Conservation (phyloP, 2,797 vertebrate genomes). For the Characodon lateralis region DNA sequence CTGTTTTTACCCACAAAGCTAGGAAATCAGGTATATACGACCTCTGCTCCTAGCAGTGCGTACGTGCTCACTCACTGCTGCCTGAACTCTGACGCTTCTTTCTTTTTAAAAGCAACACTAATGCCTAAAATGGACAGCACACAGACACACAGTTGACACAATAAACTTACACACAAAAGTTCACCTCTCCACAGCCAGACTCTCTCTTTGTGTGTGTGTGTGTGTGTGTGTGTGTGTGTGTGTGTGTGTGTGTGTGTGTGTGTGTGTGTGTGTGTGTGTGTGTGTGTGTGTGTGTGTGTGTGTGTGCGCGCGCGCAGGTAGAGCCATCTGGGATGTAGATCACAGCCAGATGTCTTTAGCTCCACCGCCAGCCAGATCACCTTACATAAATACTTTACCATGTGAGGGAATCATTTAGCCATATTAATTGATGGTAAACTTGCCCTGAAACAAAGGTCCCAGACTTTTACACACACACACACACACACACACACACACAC, state of each 20-base stretch:
- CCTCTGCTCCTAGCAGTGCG: constrained; percentile 48
- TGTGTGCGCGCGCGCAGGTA: constrained; percentile 76
- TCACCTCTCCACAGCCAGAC: constrained; percentile 56
- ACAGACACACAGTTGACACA: constrained; percentile 37
- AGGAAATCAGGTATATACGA: constrained; percentile 61
- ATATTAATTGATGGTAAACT: constrained; percentile 95
- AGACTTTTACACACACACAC: constrained; percentile 41
- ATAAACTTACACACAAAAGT: constrained; percentile 44
- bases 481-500: constrained; percentile 39
- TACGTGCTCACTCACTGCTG: constrained; percentile 38
- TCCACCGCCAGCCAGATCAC: constrained; percentile 80
- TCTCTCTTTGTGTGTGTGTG: constrained; percentile 44
- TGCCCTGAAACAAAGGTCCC: constrained; percentile 84
- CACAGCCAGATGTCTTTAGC: constrained; percentile 83
- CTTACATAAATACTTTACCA: constrained; percentile 92
- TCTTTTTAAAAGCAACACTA: constrained; percentile 57
- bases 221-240: constrained; percentile 20
- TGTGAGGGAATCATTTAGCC: constrained; percentile 91
- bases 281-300: constrained; percentile 30
- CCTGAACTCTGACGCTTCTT: constrained; percentile 50
- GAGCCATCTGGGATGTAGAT: constrained; percentile 84
- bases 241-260: constrained; percentile 32
- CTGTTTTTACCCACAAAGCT: constrained; percentile 33
- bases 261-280: constrained; percentile 23
- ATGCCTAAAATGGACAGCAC: constrained; percentile 36